Base-by-base conservation (phyloP, 2,797 vertebrate genomes). In the Pipistrellus kuhlii region DNA sequence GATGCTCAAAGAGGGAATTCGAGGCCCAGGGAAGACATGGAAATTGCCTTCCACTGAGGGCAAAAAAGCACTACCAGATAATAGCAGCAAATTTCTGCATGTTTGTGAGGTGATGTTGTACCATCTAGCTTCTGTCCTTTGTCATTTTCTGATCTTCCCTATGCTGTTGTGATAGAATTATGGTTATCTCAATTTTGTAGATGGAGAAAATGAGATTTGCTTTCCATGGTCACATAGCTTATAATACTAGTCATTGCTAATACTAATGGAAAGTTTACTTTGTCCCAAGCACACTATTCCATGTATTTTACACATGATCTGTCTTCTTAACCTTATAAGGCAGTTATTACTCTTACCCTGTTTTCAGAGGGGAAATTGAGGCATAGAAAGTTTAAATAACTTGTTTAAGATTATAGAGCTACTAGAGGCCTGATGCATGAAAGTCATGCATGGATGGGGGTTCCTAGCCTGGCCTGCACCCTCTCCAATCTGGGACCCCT, bases 351-450 rank as follows among this genome's bases (percentile, higher is more conserved):
- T 27, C 20, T 76, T 68, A 6, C 11, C 1, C 7, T 41, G 13
- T 71, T 94, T 82, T n/a, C 32, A 95, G n/a, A 71, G 17, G 62
- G 35, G 48, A 84, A 81, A 76, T 12, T 20, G 71, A 93, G 55
- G 30, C 44, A 73, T 5, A 51, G 62, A 46, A 69, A 35, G 21
- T 55, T 83, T 80, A 44, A 90, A 86, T 38, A 81, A 83, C 38
- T 82, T 75, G 12, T 85, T 87, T 14, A 68, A 57, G 66, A 11
- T 80, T 91, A 21, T 21, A 6, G 12, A 59, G 13, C 53, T 46
- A 8, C 48, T 17, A 51, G 48, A 51, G 48, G 48, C 48, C 48
- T 51, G 48, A 51, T 51, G 48, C 48, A 51, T 51, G 15, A 51
- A 51, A 51, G 17, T 51, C 14, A 17, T 51, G 48, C 48, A 51